phyloP scores from a whole-genome alignment of 1,140 invertebrate genomes.

The Rhysida immarginata region DNA sequence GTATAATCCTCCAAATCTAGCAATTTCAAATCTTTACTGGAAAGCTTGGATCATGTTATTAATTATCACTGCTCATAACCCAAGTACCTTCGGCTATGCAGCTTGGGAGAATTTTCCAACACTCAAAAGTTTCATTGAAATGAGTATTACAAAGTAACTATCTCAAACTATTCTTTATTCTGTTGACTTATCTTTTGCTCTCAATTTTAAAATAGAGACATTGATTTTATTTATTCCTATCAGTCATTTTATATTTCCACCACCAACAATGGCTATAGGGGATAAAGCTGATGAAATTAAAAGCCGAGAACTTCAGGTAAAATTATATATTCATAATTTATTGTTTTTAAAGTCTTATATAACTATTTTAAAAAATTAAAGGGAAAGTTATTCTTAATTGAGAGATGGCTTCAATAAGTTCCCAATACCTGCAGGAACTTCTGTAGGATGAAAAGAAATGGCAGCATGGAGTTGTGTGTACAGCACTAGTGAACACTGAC shows the following conservation, averaged over 20 bases:
- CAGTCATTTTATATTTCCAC: constrained; percentile 55
- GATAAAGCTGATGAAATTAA: constrained; percentile 44
- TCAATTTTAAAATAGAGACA: neutral
- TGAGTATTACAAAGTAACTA: constrained; percentile 83
- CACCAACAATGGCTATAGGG: constrained; percentile 43
- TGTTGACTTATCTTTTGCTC: too few species aligned
- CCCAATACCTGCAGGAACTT: too few species aligned
- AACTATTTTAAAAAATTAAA: neutral
- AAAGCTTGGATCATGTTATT: constrained; percentile 82
- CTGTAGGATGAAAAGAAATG: too few species aligned
- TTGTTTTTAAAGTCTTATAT: constrained; percentile 4
- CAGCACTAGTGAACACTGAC: too few species aligned
- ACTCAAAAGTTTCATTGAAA: constrained; percentile 80
- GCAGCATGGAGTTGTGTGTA: too few species aligned
- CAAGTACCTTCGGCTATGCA: constrained; percentile 61
- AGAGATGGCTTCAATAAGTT: neutral
- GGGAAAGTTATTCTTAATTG: neutral
- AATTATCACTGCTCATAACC: constrained; percentile 83
- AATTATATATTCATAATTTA: neutral
- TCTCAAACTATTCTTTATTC: neutral
- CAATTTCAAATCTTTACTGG: constrained; percentile 84
- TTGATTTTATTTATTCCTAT: constrained; percentile 15
- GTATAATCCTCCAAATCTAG: constrained; percentile 72
- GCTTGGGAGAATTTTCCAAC: constrained; percentile 88
- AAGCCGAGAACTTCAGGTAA: constrained; percentile 43